A percentile compares a stretch with the other conserved stretches of the same genome.
Evolutionary conservation across 1,140 invertebrate species (phyloP).

Genomic region (Drosophila sturtevanti): DNA sequence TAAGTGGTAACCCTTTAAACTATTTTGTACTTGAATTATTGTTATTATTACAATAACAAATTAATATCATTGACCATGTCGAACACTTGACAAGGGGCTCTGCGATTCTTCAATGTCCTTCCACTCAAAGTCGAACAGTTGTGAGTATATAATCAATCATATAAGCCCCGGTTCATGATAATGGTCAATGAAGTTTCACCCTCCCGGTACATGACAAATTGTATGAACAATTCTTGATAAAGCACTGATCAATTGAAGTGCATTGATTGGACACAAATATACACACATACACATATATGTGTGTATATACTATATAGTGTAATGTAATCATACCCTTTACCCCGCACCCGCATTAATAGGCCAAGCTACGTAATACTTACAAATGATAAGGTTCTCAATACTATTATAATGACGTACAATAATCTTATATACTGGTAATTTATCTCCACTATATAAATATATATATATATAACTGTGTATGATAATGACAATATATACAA

Average conservation of each 20-base stretch:
- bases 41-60: neutral
- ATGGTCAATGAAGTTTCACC: neutral
- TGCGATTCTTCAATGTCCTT: neutral
- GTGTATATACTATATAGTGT: neutral
- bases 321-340: slow-evolving; percentile 2
- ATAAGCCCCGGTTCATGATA: slow-evolving; percentile 7
- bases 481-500: too few relatives aligned
- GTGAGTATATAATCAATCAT: slow-evolving; percentile 5
- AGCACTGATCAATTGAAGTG: slow-evolving; percentile 14
- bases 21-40: neutral
- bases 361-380: slow-evolving; percentile 27
- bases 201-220: slow-evolving; percentile 7
- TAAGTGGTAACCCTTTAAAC: too few relatives aligned
- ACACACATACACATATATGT: neutral
- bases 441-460: neutral
- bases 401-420: neutral
- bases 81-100: neutral
- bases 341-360: slow-evolving; percentile 9
- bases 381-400: slow-evolving; percentile 14
- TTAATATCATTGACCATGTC: slow-evolving; percentile 4
- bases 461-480: neutral
- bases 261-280: neutral
- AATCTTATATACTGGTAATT: neutral
- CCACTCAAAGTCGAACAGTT: neutral
- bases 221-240: slow-evolving; percentile 6